phyloP scores from a whole-genome alignment of 2,797 vertebrate species.

The Octomys mimax region DNA sequence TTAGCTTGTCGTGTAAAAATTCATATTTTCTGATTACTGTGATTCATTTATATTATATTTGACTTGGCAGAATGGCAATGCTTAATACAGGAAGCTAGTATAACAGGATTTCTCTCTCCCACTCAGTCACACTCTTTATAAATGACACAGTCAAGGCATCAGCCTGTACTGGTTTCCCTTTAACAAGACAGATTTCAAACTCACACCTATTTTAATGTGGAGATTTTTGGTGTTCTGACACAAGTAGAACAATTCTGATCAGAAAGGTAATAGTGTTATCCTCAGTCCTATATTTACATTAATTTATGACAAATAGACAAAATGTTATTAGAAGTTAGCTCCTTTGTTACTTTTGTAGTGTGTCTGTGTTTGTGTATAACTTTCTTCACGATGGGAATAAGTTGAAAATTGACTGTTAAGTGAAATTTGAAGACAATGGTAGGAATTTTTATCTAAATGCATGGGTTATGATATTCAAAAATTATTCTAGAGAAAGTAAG shows the following conservation, averaged over 20 bases:
- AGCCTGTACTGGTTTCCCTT: constrained; percentile 83
- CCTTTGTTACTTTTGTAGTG: neutral
- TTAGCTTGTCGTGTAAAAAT: constrained; percentile 89
- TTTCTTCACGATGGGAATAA: neutral
- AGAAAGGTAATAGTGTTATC: constrained; percentile 67
- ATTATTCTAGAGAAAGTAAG: constrained; percentile 17
- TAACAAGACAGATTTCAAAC: constrained; percentile 84
- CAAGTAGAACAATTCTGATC: constrained; percentile 62
- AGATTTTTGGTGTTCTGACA: constrained; percentile 56
- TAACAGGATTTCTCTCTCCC: constrained; percentile 87
- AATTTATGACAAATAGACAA: constrained; percentile 30
- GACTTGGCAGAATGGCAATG: constrained; percentile 88
- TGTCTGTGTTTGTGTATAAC: constrained; percentile 29
- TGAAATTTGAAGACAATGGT: neutral
- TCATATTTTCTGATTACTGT: constrained; percentile 89
- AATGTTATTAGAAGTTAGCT: constrained; percentile 48
- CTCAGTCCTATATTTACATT: constrained; percentile 38
- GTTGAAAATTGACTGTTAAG: constrained; percentile 7
- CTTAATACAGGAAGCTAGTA: constrained; percentile 84
- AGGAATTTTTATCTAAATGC: neutral
- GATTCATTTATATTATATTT: constrained; percentile 89
- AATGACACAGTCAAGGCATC: constrained; percentile 87
- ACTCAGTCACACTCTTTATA: constrained; percentile 87
- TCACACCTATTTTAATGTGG: constrained; percentile 64
- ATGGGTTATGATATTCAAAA: neutral